Base-by-base conservation (phyloP, 2,113 vertebrate species). In the Sporophila hypoxantha region DNA sequence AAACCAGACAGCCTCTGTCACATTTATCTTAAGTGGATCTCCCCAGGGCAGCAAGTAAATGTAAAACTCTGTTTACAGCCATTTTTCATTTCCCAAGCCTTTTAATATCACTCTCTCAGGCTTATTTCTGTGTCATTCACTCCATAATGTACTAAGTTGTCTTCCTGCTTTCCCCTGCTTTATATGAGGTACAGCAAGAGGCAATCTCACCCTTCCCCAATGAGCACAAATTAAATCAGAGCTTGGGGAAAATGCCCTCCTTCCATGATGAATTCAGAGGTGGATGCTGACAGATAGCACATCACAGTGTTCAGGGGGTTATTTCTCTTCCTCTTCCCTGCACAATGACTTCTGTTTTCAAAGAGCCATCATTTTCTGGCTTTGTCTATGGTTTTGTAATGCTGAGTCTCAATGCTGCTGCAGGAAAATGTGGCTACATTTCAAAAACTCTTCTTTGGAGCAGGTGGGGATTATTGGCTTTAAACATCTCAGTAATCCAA, bases 11-110 rank as follows among this genome's bases (percentile, higher is more conserved):
- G 91, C 74, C 76, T 91, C 64, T 80, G 87, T 93, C 94, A 90
- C 90, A 92, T 94, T 94, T 94, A 83, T 95, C 90, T 94, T 85
- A 92, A 95, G 93, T 75, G 82, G 77, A 87, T 96, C 93, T 94
- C 93, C 87, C 83, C 36, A 89, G 83, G 93, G 92, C 73, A 67
- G 76, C 56, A 82, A 90, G 82, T 85, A 73, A 92, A 93, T 25
- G 49, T 91, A 90, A 92, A 93, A 94, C 76, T 87, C 91, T 89
- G 85, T 95, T 95, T 96, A 81, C 89, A 93, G 90, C 79, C 69
- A 85, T 86, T 84, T 75, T 95, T 93, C 93, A 92, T 85, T 90
- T 94, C 91, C 86, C 76, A 83, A 68, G 32, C 83, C 89, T 79
- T 92, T 91, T 91, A 87, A 90, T 89, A 93, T 91, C 76, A 61